Conservation (phyloP, 2,797 vertebrate genomes). For the Sylvia borin region DNA sequence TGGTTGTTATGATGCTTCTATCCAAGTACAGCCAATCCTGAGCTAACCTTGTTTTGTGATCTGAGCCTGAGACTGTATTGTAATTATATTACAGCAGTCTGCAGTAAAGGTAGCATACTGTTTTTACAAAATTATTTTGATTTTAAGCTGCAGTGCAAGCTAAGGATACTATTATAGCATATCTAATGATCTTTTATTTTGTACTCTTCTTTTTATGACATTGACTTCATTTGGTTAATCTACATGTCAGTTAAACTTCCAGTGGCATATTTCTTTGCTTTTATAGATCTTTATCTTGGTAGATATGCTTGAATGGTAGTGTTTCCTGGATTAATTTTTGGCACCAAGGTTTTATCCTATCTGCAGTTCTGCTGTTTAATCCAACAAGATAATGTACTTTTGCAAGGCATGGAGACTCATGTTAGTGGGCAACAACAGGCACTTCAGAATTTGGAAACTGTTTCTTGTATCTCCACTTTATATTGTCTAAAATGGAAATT, state of each 20-base stretch:
- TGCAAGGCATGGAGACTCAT: not conserved
- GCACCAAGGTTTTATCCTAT: constrained; percentile 5
- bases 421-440: not conserved
- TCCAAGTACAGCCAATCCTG: not conserved
- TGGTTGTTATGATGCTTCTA: not conserved
- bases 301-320: constrained; percentile 25
- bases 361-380: not conserved
- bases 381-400: not conserved
- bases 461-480: not conserved
- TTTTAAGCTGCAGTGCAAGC: not conserved
- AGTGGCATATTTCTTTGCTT: not conserved
- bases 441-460: not conserved
- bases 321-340: constrained; percentile 54
- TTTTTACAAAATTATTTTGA: not conserved
- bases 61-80: not conserved
- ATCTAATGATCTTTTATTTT: not conserved
- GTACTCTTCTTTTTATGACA: not conserved
- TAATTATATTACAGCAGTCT: not conserved
- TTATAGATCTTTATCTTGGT: not conserved
- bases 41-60: not conserved
- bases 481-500: constrained; percentile 39
- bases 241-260: not conserved
- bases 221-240: not conserved
- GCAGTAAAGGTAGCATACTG: not conserved
- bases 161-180: not conserved